Evolutionary conservation across 2,797 vertebrate species (phyloP).

Genomic region (Paramormyrops hopkinsi): DNA sequence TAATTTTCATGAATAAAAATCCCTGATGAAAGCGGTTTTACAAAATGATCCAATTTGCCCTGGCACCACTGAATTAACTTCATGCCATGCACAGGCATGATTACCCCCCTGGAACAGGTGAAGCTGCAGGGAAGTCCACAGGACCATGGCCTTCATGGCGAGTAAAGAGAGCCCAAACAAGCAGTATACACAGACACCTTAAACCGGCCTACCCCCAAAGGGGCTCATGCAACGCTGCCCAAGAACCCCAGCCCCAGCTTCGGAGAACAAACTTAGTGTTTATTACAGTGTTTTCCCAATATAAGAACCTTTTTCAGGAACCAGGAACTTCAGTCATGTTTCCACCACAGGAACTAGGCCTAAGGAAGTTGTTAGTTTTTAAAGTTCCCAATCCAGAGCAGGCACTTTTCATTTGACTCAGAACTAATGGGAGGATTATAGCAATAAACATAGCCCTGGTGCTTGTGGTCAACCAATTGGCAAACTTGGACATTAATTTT

Average conservation of each 20-base stretch:
- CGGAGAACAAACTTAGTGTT: neutral
- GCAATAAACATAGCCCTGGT: no score
- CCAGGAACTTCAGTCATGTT: neutral
- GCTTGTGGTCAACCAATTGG: no score
- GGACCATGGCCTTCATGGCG: constrained; percentile 12
- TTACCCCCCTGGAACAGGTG: neutral
- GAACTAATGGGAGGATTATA: neutral
- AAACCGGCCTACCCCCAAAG: neutral
- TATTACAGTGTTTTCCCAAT: neutral
- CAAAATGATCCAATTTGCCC: neutral
- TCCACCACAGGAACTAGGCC: no score
- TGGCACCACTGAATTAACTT: neutral
- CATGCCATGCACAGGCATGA: neutral
- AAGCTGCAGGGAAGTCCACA: neutral
- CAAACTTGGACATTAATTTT: neutral
- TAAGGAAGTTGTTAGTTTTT: neutral
- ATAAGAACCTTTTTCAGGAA: neutral
- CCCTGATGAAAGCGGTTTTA: constrained; percentile 1
- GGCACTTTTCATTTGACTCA: neutral
- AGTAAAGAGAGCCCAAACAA: neutral
- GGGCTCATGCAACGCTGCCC: neutral
- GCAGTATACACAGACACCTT: neutral
- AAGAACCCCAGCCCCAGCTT: neutral
- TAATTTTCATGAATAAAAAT: constrained; percentile 5
- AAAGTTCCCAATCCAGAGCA: neutral